Percentiles rank a stretch among this genome's conserved stretches.
Evolutionary conservation across 2,888 invertebrate genomes (phyloP).

Genomic region (Trachelus tabidus): DNA sequence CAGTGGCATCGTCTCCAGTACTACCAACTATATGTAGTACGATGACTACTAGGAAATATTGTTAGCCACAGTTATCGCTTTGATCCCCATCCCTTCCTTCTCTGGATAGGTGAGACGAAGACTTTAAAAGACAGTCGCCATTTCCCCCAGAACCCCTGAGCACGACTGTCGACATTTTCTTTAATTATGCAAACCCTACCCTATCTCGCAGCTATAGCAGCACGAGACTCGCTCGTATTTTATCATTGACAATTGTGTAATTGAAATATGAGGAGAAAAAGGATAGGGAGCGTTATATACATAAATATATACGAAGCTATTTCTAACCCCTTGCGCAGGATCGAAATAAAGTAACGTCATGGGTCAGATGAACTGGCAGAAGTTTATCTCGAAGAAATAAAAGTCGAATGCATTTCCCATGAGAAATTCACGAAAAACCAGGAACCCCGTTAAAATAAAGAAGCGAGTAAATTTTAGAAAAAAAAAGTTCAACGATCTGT

Average conservation of each 20-base stretch:
- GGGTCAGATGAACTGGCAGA: not conserved
- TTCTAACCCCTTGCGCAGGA: conserved; percentile 34
- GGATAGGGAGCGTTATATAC: no score
- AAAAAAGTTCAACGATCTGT: not conserved
- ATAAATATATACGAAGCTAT: no score
- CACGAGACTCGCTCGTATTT: not conserved
- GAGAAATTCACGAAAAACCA: not conserved
- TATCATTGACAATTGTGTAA: not conserved
- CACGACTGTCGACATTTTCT: conserved; percentile 17
- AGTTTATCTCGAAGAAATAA: not conserved
- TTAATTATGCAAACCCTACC: conserved; percentile 26
- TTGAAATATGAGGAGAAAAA: not conserved
- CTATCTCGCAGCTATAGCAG: not conserved
- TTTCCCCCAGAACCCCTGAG: not conserved
- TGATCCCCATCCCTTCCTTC: conserved; percentile 21
- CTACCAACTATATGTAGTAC: conserved; percentile 4
- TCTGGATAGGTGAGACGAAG: no score
- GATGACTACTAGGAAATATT: conserved; percentile 43
- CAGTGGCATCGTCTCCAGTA: not conserved
- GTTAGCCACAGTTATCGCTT: conserved; percentile 37
- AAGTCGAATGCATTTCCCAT: not conserved
- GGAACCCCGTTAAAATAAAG: not conserved
- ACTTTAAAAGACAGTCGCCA: not conserved
- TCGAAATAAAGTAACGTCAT: conserved; percentile 53
- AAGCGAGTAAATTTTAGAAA: not conserved